These are phyloP conservation scores for Ceratitis capitata DNA, from an alignment of 1,140 invertebrate species.

Conservation along the genomic window DNA sequence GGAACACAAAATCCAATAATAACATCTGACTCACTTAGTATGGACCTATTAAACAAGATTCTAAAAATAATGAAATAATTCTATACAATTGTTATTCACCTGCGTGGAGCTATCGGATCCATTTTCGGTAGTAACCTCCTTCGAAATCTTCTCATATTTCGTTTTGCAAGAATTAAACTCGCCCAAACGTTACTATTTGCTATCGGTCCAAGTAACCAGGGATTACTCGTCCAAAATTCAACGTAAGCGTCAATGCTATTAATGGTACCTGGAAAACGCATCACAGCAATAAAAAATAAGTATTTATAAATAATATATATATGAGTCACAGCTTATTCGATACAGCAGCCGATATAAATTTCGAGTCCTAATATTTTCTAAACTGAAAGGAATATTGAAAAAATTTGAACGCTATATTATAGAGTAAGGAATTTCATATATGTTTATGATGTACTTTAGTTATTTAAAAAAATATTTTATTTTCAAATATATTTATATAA, in stretches of 20 bases:
- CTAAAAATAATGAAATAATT: background rate
- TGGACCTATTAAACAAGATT: background rate
- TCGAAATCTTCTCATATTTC: conserved; percentile 6
- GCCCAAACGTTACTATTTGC: background rate
- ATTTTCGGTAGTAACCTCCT: background rate
- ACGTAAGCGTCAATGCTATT: conserved; percentile 2
- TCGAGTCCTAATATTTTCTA: too few species aligned
- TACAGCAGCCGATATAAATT: background rate
- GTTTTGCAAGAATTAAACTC: conserved; percentile 1
- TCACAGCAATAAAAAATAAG: background rate
- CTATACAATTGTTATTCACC: conserved; percentile 58
- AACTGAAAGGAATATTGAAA: too few species aligned
- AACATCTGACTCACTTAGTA: background rate
- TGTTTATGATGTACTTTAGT: too few species aligned
- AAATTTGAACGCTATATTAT: too few species aligned
- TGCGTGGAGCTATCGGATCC: conserved; percentile 67
- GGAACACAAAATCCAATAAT: background rate
- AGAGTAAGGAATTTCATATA: too few species aligned
- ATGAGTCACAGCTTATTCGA: background rate
- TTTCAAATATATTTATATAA: background rate
- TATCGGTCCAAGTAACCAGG: background rate
- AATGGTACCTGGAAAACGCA: background rate
- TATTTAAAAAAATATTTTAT: background rate
- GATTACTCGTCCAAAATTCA: conserved; percentile 36
- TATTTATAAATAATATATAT: background rate